Conservation (phyloP, 2,797 vertebrate species). For the Anabas testudineus region DNA sequence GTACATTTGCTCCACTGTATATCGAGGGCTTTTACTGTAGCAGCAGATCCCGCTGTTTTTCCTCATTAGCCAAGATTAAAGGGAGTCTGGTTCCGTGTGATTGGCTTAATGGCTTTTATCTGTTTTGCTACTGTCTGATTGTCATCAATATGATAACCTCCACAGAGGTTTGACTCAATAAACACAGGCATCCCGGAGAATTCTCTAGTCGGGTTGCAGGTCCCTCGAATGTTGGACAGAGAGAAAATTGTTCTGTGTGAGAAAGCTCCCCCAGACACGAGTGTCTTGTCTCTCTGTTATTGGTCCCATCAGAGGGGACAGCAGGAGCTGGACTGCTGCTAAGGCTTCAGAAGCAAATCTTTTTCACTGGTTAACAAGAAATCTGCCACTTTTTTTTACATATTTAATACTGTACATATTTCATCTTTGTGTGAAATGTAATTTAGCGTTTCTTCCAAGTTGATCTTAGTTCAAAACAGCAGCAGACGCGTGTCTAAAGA, state of each 20-base stretch:
- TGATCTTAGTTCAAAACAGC: constrained; percentile 4
- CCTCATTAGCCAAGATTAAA: constrained; percentile 46
- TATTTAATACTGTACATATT: constrained; percentile 65
- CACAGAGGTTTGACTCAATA: constrained; percentile 45
- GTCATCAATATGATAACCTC: constrained; percentile 53
- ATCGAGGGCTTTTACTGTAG: constrained; percentile 19
- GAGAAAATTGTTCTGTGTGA: constrained; percentile 10
- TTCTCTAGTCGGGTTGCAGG: constrained; percentile 11
- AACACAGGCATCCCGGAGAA: constrained; percentile 34
- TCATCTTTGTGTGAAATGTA: constrained; percentile 22
- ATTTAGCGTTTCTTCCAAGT: constrained; percentile 27
- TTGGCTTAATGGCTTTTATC: constrained; percentile 59
- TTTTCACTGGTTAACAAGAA: constrained; percentile 23
- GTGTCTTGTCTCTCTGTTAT: neutral
- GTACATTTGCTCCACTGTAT: constrained; percentile 10
- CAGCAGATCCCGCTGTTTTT: constrained; percentile 31
- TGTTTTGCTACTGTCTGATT: constrained; percentile 45
- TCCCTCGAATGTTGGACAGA: constrained; percentile 5
- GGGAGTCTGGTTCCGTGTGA: constrained; percentile 53
- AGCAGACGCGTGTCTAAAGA: neutral
- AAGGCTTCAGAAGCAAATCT: constrained; percentile 22
- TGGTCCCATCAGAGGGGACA: constrained; percentile 9
- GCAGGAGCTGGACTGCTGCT: constrained; percentile 12
- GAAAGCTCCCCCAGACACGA: constrained; percentile 6
- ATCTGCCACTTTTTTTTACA: constrained; percentile 33